Base-by-base conservation (phyloP, 2,797 vertebrate species). In the Enteromius thamalakanensis region DNA sequence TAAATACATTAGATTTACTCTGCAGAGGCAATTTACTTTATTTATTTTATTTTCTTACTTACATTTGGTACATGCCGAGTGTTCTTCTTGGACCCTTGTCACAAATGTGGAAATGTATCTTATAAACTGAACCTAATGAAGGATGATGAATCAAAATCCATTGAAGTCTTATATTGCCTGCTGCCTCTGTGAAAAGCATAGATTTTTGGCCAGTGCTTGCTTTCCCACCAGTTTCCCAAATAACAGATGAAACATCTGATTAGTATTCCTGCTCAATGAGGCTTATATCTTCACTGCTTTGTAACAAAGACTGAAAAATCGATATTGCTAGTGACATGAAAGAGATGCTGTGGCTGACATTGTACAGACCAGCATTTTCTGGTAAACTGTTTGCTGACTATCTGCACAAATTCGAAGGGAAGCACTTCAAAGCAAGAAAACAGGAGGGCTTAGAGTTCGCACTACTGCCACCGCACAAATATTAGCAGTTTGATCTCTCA, bases 281-380 rank as follows among this genome's bases (percentile, higher is more conserved):
- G 47, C 49, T 82, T 37, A 67, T 29, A 67, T 76, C 62, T 76
- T 67, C 32, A 37, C 34, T 60, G 17, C 79, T 71, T 78, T 65
- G 71, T 65, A 70, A 40, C 29, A 32, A 72, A 69, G 72, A 23
- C 42, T 45, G 68, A 32, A 82, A 79, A 85, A 77, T 67, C 75
- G 10, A 81, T 72, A 37, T 49, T 8, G 74, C 29, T 85, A 55
- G 80, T 65, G 15, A 79, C 80, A 82, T 82, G 75, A 85, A 82
- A 85, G 75, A 72, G 80, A 51, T 74, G 9, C 74, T 34, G n/a
- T 26, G 42, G 32, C 42, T 58, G 17, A 71, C 64, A 51, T 53
- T 64, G 10, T 62, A 49, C 47, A 58, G 6, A 37, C 34, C 70
- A 80, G 71, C 60, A 60, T 67, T 76, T 84, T 67, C 26, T 74